Percentiles rank a stretch among this genome's conserved stretches.
phyloP scores from a whole-genome alignment of 2,113 vertebrate species.

The Cyanoliseus patagonus region DNA sequence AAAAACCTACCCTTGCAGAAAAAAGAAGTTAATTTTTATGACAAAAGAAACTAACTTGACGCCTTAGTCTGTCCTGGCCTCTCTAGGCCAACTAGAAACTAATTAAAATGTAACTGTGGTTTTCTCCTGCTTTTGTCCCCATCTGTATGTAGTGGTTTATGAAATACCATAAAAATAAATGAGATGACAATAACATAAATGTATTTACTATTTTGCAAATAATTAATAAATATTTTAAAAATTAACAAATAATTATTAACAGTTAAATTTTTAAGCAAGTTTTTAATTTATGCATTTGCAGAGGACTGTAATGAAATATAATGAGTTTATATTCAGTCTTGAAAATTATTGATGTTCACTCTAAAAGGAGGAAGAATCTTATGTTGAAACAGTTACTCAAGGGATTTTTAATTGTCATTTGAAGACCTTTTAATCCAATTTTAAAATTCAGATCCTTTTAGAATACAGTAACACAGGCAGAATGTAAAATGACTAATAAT shows the following conservation, averaged over 20 bases:
- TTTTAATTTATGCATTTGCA: background rate
- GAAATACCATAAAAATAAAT: background rate
- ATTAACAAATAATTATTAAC: background rate
- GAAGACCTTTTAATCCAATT: background rate
- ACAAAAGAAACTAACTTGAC: background rate
- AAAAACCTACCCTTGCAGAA: background rate
- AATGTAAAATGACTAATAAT: background rate
- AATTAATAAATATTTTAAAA: background rate
- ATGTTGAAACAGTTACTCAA: background rate
- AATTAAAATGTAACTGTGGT: background rate
- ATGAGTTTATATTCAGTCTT: background rate
- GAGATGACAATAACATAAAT: background rate
- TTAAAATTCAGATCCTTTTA: background rate
- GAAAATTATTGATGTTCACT: background rate
- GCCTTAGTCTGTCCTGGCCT: background rate
- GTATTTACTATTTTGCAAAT: background rate
- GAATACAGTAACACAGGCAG: background rate
- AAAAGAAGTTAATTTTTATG: conserved; percentile 19
- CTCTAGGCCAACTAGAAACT: background rate
- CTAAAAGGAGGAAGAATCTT: background rate
- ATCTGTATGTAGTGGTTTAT: background rate
- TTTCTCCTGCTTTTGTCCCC: background rate
- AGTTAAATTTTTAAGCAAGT: background rate
- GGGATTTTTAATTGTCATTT: background rate
- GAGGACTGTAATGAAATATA: background rate